Conservation (phyloP, 2,113 vertebrate species). For the Myotis davidii region DNA sequence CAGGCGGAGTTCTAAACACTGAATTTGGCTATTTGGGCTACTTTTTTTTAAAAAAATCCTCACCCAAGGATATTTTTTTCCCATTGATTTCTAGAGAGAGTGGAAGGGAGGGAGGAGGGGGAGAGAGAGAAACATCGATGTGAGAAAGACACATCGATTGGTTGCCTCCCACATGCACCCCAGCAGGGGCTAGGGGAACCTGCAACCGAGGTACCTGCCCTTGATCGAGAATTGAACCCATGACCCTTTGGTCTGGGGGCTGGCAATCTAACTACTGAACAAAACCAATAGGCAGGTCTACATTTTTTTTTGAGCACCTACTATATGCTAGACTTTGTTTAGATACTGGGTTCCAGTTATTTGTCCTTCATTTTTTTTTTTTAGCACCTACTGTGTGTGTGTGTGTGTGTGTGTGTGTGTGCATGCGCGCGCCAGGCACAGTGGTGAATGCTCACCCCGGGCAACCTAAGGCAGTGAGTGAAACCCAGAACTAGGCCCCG, state of each 20-base stretch:
- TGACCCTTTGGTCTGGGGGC: not conserved
- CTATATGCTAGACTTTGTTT: not conserved
- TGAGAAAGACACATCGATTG: not conserved
- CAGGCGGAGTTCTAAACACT: not conserved
- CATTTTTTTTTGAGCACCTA: not conserved
- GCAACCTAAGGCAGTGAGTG: not conserved
- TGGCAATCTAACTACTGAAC: not conserved
- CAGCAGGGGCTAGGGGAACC: no score
- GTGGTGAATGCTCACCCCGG: not conserved
- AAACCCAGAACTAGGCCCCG: not conserved
- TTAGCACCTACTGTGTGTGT: not conserved
- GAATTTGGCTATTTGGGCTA: rapidly evolving
- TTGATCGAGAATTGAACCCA: not conserved
- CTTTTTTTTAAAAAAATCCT: not conserved
- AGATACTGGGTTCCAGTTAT: not conserved
- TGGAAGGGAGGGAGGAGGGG: not conserved
- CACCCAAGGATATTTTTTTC: not conserved
- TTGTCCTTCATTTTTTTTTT: not conserved
- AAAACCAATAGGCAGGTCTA: not conserved
- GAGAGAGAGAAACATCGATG: not conserved
- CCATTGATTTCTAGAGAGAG: not conserved
- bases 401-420: not conserved
- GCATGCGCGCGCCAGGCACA: not conserved
- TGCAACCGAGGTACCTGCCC: not conserved
- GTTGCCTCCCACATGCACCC: not conserved